phyloP scores from a whole-genome alignment of 2,797 vertebrate species.

The Cryptoblepharus egeriae region DNA sequence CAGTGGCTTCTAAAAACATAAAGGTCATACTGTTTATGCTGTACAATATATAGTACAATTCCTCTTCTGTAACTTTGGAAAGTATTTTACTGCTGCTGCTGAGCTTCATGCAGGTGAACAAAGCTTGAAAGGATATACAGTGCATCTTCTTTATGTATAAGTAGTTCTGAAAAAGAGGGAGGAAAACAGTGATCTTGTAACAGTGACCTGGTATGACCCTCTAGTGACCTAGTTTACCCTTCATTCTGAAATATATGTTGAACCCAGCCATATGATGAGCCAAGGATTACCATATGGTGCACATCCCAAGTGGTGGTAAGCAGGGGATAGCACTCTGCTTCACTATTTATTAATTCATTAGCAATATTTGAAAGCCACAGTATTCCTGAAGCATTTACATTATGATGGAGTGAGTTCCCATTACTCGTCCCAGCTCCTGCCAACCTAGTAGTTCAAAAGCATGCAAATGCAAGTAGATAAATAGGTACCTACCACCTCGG shows the following conservation, averaged over 20 bases:
- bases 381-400: no score
- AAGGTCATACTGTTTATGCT: conserved; percentile 64
- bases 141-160: neutral
- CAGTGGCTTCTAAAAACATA: conserved; percentile 50
- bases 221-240: no score
- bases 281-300: neutral
- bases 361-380: no score
- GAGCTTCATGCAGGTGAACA: conserved; percentile 51
- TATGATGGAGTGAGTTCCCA: no score
- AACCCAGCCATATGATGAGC: neutral
- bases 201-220: no score
- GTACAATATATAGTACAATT: conserved; percentile 49
- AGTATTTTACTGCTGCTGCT: conserved; percentile 46
- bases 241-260: no score
- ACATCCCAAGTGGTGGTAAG: neutral
- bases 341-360: no score
- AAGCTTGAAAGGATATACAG: conserved; percentile 35
- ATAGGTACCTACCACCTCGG: no score
- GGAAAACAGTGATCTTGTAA: conserved; percentile 32
- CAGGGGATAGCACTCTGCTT: neutral
- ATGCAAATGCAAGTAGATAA: no score
- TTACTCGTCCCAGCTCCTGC: no score
- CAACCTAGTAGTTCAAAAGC: no score
- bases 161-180: no score
- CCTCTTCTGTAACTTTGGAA: conserved; percentile 54